Base-by-base conservation (phyloP, 2,113 vertebrate genomes). In the Strix uralensis region DNA sequence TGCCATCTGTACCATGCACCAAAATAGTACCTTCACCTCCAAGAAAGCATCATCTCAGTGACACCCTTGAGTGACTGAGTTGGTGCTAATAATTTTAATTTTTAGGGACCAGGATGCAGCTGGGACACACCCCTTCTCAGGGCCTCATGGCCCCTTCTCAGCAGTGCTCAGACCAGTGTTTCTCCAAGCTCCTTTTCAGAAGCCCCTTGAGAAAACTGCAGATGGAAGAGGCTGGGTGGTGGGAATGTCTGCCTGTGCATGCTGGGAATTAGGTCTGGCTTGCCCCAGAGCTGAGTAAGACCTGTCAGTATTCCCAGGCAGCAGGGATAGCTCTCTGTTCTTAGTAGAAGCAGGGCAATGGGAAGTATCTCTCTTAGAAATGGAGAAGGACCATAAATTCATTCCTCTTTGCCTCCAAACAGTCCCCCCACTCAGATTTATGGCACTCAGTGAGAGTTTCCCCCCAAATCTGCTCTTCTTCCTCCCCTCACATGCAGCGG, bases 1-100 rank as follows among this genome's bases (percentile, higher is more conserved):
- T 92, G 59, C 59, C 47, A 26, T 29, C 78, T 57, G 25, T 49
- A 89, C 34, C 16, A 3, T 40, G 81, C 65, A 65, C 72, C 81
- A 92, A 85, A 81, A 89, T 13, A 96, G 78, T n/a, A 79, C 89
- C 86, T 80, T 83, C 63, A 58, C 59, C 25, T 42, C 51, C 67
- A 82, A 54, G 57, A 65, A 78, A 61, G 44, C 38, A 73, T 27
- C 13, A 27, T 38, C 59, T 62, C 71, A 69, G 67, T 73, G 75
- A 84, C 42, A 74, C 14, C 19, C 21, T 54, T 63, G 86, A 27
- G 42, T 73, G 65, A 84, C 49, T 42, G 70, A 91, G 36, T 42
- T 90, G 66, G 52, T 91, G 73, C 6, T 73, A 52, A 65, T 2
- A 18, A 30, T 66, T 80, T 58, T 36, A 61, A 19, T 15, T 72